A percentile compares a stretch with the other conserved stretches of the same genome.
Conservation (phyloP, 2,888 invertebrate species). For the Phrixothrix hirtus region DNA sequence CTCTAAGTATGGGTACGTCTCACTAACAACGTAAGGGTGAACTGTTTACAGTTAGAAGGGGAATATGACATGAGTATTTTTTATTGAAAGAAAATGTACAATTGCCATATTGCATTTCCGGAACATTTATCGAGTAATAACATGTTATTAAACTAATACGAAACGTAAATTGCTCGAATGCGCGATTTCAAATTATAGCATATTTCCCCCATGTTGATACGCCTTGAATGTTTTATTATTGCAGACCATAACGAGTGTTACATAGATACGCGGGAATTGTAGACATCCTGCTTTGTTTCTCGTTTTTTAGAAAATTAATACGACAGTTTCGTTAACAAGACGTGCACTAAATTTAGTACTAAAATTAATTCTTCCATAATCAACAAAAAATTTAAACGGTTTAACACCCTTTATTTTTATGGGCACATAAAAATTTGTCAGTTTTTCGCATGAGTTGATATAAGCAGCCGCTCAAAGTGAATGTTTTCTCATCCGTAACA, state of each 20-base stretch:
- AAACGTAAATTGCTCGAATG: conserved; percentile 18
- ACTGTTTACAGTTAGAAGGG: too few relatives aligned
- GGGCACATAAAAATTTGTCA: conserved; percentile 40
- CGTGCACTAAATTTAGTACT: too few relatives aligned
- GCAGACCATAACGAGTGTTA: background rate
- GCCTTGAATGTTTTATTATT: background rate
- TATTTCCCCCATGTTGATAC: conserved; percentile 7
- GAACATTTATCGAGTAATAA: conserved; percentile 5
- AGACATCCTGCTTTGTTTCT: too few relatives aligned
- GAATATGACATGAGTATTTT: too few relatives aligned
- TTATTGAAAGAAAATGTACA: background rate
- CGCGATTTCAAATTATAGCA: conserved; percentile 15
- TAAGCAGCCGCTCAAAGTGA: conserved; percentile 41
- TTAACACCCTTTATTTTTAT: conserved; percentile 32
- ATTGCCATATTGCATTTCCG: background rate
- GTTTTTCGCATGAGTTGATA: conserved; percentile 42
- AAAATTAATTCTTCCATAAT: background rate
- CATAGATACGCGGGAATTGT: background rate
- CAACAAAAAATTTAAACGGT: conserved; percentile 16
- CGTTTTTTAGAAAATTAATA: background rate
- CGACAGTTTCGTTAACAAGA: background rate
- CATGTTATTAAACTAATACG: conserved; percentile 12
- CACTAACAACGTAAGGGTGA: too few relatives aligned
- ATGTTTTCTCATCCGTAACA: conserved; percentile 39
- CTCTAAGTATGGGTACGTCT: too few relatives aligned